Evolutionary conservation across 1,140 invertebrate genomes (phyloP), one percentile per base, ranked within the genome.

Genomic region (Dolichoris vasculosae): DNA sequence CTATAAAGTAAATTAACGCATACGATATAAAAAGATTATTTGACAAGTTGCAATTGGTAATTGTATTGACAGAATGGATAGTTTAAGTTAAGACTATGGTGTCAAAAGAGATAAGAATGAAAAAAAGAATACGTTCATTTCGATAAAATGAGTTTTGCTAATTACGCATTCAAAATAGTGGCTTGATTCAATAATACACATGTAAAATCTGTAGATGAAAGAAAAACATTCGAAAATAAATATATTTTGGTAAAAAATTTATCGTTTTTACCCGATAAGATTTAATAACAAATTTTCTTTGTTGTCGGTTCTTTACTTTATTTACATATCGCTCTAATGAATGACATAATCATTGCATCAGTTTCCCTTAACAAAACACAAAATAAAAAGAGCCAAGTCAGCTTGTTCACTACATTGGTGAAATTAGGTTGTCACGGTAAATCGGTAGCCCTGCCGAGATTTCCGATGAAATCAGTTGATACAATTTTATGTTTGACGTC

Each of bases 401-500:
- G 46, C 20, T 20, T 23, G 48, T 7, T 26, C 46, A 35, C 9
- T 9, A 17, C 35, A 32, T 69, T 32, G 43, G 48, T 23, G 35
- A 80, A 86, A 86, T 86, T 86, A 83, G 85, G 76, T 86, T 86
- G 82, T 80, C 77, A 83, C 76, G 80, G 40, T 77, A 76, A 43
- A 51, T 46, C 73, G 84, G 40, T 59, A 55, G 80, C 73, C 63
- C 55, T 55, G 40, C 59, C 63, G 17, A 32, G 32, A 69, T 83
- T 67, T 67, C 82, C 46, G 73, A 83, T 77, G n/a, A 32, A 26
- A 86, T 86, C 79, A 82, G 63, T 81, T 86, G 85, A 82, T 86
- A 48, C 7, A 51, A 23, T 51, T 43, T 32, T 51, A n/a, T 43
- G n/a, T 73, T 73, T n/a, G 23, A 43, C 38, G 69, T 73, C 26